Conservation (phyloP, 2,797 vertebrate species). For the Sciurus carolinensis region DNA sequence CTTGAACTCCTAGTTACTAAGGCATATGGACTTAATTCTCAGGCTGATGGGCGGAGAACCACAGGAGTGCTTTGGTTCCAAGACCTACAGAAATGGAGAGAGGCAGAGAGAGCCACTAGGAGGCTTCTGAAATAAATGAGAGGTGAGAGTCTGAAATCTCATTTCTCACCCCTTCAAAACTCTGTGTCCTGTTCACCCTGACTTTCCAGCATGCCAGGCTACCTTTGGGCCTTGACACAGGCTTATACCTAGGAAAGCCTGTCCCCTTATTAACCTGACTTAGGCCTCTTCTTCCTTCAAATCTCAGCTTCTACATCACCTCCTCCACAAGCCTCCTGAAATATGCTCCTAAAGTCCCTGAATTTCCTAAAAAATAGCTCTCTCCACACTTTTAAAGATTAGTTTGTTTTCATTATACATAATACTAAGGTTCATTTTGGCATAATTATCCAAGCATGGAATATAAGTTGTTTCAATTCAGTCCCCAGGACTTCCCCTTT, state of each 20-base stretch:
- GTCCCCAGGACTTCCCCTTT: too few species aligned
- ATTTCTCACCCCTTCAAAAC: background rate
- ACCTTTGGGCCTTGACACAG: background rate
- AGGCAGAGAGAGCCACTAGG: background rate
- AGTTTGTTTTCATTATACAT: background rate
- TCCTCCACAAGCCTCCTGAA: background rate
- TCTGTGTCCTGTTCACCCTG: background rate
- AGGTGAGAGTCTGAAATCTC: background rate
- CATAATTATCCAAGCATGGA: too few species aligned
- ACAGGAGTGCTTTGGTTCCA: background rate
- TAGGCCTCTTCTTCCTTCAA: background rate
- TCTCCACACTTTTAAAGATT: background rate
- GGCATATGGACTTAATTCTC: background rate
- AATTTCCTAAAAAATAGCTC: background rate
- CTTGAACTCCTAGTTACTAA: background rate
- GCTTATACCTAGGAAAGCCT: background rate
- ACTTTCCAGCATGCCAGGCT: background rate
- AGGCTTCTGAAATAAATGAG: background rate
- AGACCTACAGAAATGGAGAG: background rate
- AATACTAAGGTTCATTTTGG: too few species aligned
- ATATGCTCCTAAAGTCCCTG: background rate
- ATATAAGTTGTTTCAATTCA: too few species aligned
- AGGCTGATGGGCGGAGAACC: background rate
- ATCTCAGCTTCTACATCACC: background rate
- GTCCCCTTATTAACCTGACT: background rate